Percentiles rank a stretch among this genome's conserved stretches.
Evolutionary conservation across 2,113 vertebrate genomes (phyloP).

Genomic region (Cephalopterus ornatus): DNA sequence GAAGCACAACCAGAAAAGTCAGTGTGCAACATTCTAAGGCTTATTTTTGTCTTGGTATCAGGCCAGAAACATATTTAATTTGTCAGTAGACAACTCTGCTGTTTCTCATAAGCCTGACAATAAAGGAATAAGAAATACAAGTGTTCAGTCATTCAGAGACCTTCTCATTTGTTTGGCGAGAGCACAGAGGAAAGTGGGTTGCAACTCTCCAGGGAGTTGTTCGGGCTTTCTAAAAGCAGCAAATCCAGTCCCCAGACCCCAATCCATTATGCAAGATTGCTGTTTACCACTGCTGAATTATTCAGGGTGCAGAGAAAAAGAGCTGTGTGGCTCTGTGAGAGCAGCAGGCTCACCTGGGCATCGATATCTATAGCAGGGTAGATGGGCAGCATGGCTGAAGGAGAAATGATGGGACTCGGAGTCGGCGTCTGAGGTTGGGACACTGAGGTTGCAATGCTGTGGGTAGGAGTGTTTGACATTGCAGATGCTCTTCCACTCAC

Average conservation of each 20-base stretch:
- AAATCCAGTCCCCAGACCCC: neutral
- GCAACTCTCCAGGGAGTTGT: rapidly evolving
- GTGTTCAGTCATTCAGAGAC: neutral
- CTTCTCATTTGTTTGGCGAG: rapidly evolving
- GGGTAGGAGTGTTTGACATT: conserved; percentile 88
- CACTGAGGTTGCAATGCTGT: conserved; percentile 89
- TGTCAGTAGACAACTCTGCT: neutral
- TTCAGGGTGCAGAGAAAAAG: neutral
- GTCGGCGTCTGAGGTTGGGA: conserved; percentile 89
- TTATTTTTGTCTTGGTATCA: neutral
- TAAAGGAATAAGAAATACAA: neutral
- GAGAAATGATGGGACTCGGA: conserved; percentile 89
- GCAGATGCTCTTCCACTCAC: conserved; percentile 95
- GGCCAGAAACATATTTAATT: neutral
- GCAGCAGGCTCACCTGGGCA: conserved; percentile 85
- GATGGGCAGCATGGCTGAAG: conserved; percentile 93
- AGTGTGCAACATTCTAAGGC: neutral
- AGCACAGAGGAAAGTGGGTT: neutral
- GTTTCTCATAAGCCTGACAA: neutral
- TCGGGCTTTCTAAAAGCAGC: neutral
- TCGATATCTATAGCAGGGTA: conserved; percentile 99
- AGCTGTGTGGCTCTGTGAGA: neutral
- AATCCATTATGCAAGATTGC: neutral
- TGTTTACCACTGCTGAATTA: neutral
- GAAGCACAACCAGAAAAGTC: neutral